phyloP scores from a whole-genome alignment of 2,113 vertebrate genomes.

The human (Homo sapiens) region DNA sequence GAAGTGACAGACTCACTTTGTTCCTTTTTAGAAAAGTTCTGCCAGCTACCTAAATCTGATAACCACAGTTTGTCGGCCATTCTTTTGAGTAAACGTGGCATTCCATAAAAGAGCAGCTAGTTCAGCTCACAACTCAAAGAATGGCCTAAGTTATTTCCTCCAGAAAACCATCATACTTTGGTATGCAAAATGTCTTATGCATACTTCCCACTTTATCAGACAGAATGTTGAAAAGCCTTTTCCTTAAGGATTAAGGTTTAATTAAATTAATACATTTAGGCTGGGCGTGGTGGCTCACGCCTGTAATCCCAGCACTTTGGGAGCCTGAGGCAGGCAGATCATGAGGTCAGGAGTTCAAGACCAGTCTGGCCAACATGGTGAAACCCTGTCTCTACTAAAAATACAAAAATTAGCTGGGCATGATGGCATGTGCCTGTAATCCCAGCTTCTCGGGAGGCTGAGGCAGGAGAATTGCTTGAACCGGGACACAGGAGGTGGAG shows the following conservation, averaged over 20 bases:
- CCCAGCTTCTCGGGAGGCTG: too few species aligned
- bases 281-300: too few species aligned
- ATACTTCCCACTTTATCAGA: not conserved
- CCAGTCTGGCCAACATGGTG: too few species aligned
- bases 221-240: not conserved
- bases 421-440: too few species aligned
- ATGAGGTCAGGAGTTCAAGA: too few species aligned
- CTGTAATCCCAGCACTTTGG: too few species aligned
- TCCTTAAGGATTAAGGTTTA: not conserved
- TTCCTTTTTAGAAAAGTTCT: constrained; percentile 18
- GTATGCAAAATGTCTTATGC: not conserved
- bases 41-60: not conserved
- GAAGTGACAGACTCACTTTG: not conserved
- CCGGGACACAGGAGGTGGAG: too few species aligned
- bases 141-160: not conserved
- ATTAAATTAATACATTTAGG: not conserved
- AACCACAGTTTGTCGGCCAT: not conserved
- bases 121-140: not conserved
- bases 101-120: not conserved
- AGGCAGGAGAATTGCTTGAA: too few species aligned
- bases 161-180: not conserved
- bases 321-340: too few species aligned
- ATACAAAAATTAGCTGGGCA: too few species aligned
- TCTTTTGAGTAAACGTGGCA: not conserved
- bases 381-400: too few species aligned